A percentile compares a stretch with the other conserved stretches of the same genome.
These are phyloP conservation scores for Tetheella fluctuosa DNA, from an alignment of 2,888 invertebrate genomes.

Conservation along the genomic window DNA sequence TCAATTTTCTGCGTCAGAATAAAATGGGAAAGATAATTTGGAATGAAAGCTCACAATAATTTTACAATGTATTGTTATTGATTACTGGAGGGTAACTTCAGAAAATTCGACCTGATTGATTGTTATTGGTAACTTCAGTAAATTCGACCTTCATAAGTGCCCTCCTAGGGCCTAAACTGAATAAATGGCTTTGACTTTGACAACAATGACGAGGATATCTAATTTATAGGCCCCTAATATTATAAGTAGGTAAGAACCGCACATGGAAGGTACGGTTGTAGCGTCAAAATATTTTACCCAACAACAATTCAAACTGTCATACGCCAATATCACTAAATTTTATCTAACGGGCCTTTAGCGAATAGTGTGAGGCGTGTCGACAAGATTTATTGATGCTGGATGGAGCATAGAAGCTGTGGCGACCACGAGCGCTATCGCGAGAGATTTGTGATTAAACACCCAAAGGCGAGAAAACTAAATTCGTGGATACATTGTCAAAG, in stretches of 20 bases:
- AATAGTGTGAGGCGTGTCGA: conserved; percentile 48
- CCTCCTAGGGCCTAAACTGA: too few relatives aligned
- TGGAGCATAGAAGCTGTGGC: conserved; percentile 36
- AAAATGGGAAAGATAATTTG: not conserved
- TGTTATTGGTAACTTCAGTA: too few relatives aligned
- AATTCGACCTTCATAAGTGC: too few relatives aligned
- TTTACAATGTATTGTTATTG: not conserved
- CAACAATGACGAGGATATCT: too few relatives aligned
- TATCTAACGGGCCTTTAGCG: conserved; percentile 45
- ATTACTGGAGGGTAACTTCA: too few relatives aligned
- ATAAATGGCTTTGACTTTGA: too few relatives aligned
- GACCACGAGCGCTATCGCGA: conserved; percentile 38
- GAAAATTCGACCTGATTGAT: too few relatives aligned
- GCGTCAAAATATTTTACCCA: conserved; percentile 20
- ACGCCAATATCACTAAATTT: conserved; percentile 39
- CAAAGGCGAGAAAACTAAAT: conserved; percentile 41
- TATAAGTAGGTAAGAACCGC: too few relatives aligned
- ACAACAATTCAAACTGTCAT: conserved; percentile 41
- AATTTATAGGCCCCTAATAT: not conserved
- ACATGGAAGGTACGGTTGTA: too few relatives aligned
- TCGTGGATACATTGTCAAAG: conserved; percentile 41
- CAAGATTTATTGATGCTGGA: conserved; percentile 53
- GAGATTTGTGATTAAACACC: conserved; percentile 59
- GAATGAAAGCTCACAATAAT: not conserved
- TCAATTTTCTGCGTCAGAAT: not conserved